phyloP scores from a whole-genome alignment of 2,113 vertebrate genomes.

The Microcebus lehilahytsara region DNA sequence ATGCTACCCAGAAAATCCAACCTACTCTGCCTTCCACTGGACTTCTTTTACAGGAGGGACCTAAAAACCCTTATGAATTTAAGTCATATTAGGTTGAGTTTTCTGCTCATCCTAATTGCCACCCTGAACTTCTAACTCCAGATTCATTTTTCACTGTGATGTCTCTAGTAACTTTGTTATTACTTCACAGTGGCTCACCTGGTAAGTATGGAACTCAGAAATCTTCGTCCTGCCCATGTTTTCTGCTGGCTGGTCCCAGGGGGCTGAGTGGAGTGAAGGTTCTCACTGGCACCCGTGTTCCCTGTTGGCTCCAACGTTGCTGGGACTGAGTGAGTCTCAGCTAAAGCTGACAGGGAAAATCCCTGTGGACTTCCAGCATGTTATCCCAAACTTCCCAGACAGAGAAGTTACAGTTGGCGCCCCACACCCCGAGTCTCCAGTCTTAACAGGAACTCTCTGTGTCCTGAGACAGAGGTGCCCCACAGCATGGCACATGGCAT shows the following conservation, averaged over 20 bases:
- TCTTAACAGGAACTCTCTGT: neutral
- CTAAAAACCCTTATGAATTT: neutral
- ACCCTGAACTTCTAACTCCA: neutral
- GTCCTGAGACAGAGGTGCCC: neutral
- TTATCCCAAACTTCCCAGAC: neutral
- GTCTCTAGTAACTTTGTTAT: neutral
- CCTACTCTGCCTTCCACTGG: neutral
- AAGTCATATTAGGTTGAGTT: neutral
- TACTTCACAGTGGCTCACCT: neutral
- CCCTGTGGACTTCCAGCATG: neutral
- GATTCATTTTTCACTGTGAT: neutral
- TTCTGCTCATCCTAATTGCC: neutral
- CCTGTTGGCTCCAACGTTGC: neutral
- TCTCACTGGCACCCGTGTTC: neutral
- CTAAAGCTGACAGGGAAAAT: neutral
- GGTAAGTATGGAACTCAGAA: neutral
- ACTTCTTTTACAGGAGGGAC: neutral
- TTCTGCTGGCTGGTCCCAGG: neutral
- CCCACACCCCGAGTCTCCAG: neutral
- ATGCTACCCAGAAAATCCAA: neutral
- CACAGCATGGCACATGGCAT: rapidly evolving
- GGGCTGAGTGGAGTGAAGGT: neutral
- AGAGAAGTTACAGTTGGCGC: neutral
- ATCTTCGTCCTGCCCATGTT: neutral
- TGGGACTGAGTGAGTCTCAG: neutral